A percentile compares a stretch with the other conserved stretches of the same genome.
phyloP scores from a whole-genome alignment of 1,140 invertebrate species.

The Mesaphorura yosii region DNA sequence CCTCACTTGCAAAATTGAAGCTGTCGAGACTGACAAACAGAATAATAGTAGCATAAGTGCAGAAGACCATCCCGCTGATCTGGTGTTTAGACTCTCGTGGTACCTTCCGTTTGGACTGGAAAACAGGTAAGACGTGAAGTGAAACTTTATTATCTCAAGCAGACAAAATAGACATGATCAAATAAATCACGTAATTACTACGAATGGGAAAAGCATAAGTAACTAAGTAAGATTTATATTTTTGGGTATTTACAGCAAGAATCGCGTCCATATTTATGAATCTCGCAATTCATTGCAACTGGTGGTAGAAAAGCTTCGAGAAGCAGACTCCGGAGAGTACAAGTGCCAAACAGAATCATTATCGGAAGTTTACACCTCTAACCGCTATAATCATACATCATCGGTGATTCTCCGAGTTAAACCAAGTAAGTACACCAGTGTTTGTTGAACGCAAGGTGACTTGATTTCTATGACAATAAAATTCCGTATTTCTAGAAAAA shows the following conservation, averaged over 20 bases:
- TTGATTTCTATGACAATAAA: background rate
- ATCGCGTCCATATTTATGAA: slow-evolving; percentile 19
- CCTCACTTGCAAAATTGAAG: slow-evolving; percentile 27
- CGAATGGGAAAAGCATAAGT: no score
- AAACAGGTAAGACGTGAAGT: slow-evolving; percentile 31
- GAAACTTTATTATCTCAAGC: no score
- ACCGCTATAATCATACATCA: slow-evolving; percentile 1
- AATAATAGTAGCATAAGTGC: background rate
- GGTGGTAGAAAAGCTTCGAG: slow-evolving; percentile 33
- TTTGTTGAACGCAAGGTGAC: slow-evolving; percentile 8
- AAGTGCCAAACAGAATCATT: slow-evolving; percentile 32
- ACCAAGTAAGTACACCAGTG: slow-evolving; percentile 32
- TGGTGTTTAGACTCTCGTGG: slow-evolving; percentile 29
- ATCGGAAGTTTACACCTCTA: slow-evolving; percentile 3
- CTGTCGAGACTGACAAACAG: slow-evolving; percentile 8
- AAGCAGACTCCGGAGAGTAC: slow-evolving; percentile 35
- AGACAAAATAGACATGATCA: no score
- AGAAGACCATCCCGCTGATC: slow-evolving; percentile 4
- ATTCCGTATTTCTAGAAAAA: slow-evolving; percentile 20
- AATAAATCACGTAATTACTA: no score
- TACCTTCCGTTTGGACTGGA: slow-evolving; percentile 23
- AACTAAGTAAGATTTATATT: background rate
- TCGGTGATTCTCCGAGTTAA: slow-evolving; percentile 30
- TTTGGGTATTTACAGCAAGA: slow-evolving; percentile 15
- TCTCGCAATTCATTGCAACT: slow-evolving; percentile 27